Percentiles rank a stretch among this genome's conserved stretches.
phyloP scores from a whole-genome alignment of 1,140 invertebrate genomes.

The Trissolcus basalis region DNA sequence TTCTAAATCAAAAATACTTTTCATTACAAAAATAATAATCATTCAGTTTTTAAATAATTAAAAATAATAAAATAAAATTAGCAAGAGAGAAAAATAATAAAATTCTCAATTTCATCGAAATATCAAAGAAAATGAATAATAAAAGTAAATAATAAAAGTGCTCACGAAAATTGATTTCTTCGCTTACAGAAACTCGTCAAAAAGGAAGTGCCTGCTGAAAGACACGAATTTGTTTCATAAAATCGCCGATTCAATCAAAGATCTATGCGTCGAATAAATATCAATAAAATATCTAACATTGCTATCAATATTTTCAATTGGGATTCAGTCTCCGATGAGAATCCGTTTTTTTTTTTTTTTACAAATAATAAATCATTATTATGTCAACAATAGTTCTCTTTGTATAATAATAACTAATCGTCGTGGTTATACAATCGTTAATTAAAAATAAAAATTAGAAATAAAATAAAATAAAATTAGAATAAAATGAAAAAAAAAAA shows the following conservation, averaged over 20 bases:
- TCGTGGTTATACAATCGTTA: conserved; percentile 8
- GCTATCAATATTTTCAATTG: conserved; percentile 72
- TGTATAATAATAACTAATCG: conserved; percentile 67
- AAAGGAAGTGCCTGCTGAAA: conserved; percentile 35
- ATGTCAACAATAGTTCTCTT: conserved; percentile 73
- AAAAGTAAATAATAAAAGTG: background rate
- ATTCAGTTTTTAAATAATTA: no score
- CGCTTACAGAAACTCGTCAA: conserved; percentile 26
- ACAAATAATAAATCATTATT: conserved; percentile 71
- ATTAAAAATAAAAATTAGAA: conserved; percentile 59
- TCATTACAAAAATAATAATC: no score
- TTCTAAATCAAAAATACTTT: background rate
- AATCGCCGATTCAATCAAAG: conserved; percentile 46
- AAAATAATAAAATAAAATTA: background rate
- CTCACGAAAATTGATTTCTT: background rate
- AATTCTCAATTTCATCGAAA: no score
- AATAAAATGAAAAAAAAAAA: conserved; percentile 43
- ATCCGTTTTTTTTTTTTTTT: conserved; percentile 56
- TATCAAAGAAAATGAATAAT: background rate
- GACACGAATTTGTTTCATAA: conserved; percentile 15
- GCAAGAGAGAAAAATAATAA: no score
- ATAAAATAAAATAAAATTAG: conserved; percentile 59
- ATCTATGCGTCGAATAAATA: conserved; percentile 72
- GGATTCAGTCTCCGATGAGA: conserved; percentile 58
- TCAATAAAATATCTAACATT: conserved; percentile 76